Evolutionary conservation across 2,113 vertebrate species (phyloP), one percentile per base, ranked within the genome.

Genomic region (Rhinopithecus roxellana): DNA sequence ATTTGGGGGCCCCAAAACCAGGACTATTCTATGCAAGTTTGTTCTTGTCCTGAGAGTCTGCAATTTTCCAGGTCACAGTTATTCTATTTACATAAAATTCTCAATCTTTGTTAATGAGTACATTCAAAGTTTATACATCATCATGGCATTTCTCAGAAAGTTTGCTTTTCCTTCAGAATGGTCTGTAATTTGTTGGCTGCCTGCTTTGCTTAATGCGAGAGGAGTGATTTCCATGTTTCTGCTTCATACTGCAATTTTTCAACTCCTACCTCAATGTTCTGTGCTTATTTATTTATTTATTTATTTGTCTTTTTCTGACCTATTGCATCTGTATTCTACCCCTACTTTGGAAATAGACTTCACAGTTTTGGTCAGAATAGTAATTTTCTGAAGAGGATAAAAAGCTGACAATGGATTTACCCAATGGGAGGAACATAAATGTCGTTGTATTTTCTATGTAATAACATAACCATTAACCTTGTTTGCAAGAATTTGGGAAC

Each of bases 351-450:
- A 52, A 25, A 50, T 12, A 90, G 22, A 83, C 5, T n/a, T 27
- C n/a, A 93, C 17, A 74, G 18, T 89, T 79, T 91, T 32, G 45
- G 35, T 30, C 2, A 88, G 35, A 38, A 55, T 35, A 78, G 3
- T 82, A 80, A 96, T 96, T 89, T 90, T 32, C 27, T 64, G 25
- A 92, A 89, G 32, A 77, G 16, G 12, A 59, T 32, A 75, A 85
- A 72, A 61, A 84, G 61, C 14, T 48, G 13, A 94, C 95, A 85
- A 77, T 55, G 7, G 59, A 61, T 95, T 95, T 20, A 40, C 6
- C 12, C 64, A 92, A 59, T 38, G 12, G 27, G 1, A 9, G 77
- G 12, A 92, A 59, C 59, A 94, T 75, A 91, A 81, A 95, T 81
- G 40, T 3, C 40, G 55, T 32, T 64, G 14, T 30, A 23, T 61